A percentile compares a stretch with the other conserved stretches of the same genome.
phyloP scores from a whole-genome alignment of 2,113 vertebrate genomes.

The Dromiciops gliroides region DNA sequence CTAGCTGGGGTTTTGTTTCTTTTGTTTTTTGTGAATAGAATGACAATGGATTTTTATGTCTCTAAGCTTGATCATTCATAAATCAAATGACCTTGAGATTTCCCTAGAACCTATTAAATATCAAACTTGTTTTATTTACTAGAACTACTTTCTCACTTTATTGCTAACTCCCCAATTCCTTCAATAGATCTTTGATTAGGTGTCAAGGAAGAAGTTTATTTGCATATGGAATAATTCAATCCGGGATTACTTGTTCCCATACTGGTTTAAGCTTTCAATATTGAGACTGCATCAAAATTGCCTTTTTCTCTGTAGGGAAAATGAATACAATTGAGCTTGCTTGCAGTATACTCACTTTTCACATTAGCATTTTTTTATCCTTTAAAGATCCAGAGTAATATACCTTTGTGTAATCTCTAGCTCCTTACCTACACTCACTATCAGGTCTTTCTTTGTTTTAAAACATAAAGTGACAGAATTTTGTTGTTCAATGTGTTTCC shows the following conservation, averaged over 20 bases:
- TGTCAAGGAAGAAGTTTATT: constrained; percentile 2
- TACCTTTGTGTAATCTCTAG: background rate
- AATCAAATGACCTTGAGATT: background rate
- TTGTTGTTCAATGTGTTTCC: background rate
- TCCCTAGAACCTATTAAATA: background rate
- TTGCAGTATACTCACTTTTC: background rate
- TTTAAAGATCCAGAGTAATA: background rate
- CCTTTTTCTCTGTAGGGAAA: constrained; percentile 28
- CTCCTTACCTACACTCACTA: background rate
- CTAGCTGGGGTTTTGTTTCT: no score
- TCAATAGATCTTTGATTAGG: background rate
- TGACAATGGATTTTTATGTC: background rate
- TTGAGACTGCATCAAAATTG: background rate
- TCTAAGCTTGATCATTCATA: background rate
- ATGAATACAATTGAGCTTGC: background rate
- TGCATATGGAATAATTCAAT: background rate
- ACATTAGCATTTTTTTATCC: background rate
- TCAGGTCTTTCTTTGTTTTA: background rate
- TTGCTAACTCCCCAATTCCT: background rate
- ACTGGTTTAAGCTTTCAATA: constrained; percentile 21
- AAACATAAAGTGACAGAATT: background rate
- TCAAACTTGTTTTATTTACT: background rate
- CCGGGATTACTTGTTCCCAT: constrained; percentile 16
- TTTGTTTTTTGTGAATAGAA: background rate
- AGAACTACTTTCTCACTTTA: background rate